Conservation (phyloP, 35 echinoderm and acorn worm species). For the Strongylocentrotus purpuratus region DNA sequence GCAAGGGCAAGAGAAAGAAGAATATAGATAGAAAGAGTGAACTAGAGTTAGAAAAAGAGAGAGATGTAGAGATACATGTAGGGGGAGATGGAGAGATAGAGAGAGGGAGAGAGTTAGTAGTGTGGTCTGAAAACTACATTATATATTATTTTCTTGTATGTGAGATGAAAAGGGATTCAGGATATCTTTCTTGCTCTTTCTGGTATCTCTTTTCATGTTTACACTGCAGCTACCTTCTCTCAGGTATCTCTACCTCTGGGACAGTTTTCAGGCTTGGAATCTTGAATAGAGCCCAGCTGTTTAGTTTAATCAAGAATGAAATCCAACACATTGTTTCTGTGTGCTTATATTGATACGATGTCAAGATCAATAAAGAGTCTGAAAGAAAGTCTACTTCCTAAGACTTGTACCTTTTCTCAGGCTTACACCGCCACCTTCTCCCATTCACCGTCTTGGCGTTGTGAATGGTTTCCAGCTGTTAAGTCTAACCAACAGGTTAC, state of each 20-base stretch:
- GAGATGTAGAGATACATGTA: too few species aligned
- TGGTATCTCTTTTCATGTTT: neutral
- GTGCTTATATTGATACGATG: neutral
- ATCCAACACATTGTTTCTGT: conserved; percentile 45
- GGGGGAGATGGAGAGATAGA: too few species aligned
- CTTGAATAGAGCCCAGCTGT: conserved; percentile 87
- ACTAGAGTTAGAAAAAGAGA: too few species aligned
- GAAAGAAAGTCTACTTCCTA: neutral
- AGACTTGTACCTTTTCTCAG: neutral
- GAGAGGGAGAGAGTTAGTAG: too few species aligned
- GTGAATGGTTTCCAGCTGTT: conserved; percentile 90
- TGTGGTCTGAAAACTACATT: too few species aligned
- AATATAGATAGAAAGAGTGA: too few species aligned
- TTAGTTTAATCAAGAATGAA: conserved; percentile 93
- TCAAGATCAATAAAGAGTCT: neutral
- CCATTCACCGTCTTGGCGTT: conserved; percentile 80
- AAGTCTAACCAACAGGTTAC: conserved; percentile 85
- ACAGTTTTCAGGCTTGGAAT: conserved; percentile 89
- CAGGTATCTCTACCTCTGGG: neutral
- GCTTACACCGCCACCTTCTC: neutral
- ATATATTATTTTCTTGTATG: too few species aligned
- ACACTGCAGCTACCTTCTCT: neutral
- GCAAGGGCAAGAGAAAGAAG: too few species aligned
- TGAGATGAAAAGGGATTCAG: too few species aligned
- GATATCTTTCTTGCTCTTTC: too few species aligned